Evolutionary conservation across 1,140 invertebrate genomes (phyloP).

Genomic region (Drosophila nannoptera): DNA sequence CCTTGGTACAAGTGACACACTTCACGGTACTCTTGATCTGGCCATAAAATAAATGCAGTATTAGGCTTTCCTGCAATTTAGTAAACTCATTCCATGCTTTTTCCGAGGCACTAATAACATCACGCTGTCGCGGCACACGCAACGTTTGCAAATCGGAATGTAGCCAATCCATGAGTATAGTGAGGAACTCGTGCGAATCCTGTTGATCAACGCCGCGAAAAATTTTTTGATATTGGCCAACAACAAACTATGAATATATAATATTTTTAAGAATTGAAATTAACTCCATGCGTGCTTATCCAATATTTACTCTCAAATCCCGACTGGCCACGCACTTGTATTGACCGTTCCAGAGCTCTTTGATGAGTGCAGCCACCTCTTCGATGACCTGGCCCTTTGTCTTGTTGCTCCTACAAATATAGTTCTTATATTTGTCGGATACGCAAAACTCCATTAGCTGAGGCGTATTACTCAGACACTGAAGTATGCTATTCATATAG

Average conservation of each 20-base stretch:
- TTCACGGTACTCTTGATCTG: constrained; percentile 91
- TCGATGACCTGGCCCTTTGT: constrained; percentile 85
- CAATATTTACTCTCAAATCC: constrained; percentile 82
- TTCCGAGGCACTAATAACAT: constrained; percentile 80
- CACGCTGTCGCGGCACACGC: constrained; percentile 45
- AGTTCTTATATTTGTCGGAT: constrained; percentile 82
- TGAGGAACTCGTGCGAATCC: constrained; percentile 96
- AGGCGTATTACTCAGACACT: constrained; percentile 91
- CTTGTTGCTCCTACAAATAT: constrained; percentile 81
- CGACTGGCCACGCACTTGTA: constrained; percentile 88
- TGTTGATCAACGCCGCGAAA: constrained; percentile 94
- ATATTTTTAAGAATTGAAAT: constrained; percentile 6
- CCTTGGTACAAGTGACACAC: constrained; percentile 87
- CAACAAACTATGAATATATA: constrained; percentile 81
- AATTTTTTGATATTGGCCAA: constrained; percentile 87
- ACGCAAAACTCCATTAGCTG: constrained; percentile 88
- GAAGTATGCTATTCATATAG: constrained; percentile 98
- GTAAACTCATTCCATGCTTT: constrained; percentile 88
- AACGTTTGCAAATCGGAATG: constrained; percentile 88
- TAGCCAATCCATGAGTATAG: constrained; percentile 93
- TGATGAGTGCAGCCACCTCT: constrained; percentile 87
- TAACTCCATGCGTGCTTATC: constrained; percentile 29
- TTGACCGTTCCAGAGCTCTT: constrained; percentile 87
- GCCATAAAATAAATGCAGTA: constrained; percentile 91
- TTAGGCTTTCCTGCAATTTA: constrained; percentile 87